Evolutionary conservation across 2,113 vertebrate genomes (phyloP), one percentile per base, ranked within the genome.

Genomic region (Uria aalge): DNA sequence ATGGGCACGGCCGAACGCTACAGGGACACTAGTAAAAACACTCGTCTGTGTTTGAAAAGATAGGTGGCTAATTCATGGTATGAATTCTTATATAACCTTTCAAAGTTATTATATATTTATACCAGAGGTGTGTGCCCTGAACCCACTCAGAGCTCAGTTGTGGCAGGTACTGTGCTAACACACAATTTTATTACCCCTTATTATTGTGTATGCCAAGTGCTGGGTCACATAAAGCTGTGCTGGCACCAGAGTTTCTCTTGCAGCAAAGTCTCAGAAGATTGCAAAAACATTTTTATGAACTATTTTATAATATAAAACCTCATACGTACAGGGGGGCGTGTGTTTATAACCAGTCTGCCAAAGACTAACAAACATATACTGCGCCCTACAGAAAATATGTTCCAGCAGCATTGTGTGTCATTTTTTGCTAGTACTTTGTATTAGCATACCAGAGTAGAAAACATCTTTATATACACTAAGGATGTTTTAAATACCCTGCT

Each of bases 1-100:
- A 87, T 3, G 32, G 21, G 18, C 41, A 90, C 0, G 0, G 32
- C 19, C 48, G 17, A 62, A 55, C 3, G 2, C 29, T n/a, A 63
- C 66, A 82, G n/a, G 13, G 41, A 78, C 47, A 36, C 5, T 7
- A 57, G 6, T 8, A 29, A 75, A 59, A 73, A 59, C 18, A 48
- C 4, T 4, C 36, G 71, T 16, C 3, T 8, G 6, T 29, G 81
- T 38, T 24, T 88, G 55, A 84, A 84, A 93, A 81, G 18, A 3
- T 69, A 85, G 71, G 26, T 38, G 23, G 19, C 45, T 66, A 71
- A 50, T 55, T 75, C 3, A 32, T 47, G 67, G 11, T 22, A 41
- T 19, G 2, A 77, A 45, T 79, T 67, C 90, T 74, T 38, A 55
- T 38, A 62, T 14, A 83, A 52, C 29, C 24, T 78, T 63, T 62